Evolutionary conservation across 2,888 invertebrate genomes (phyloP).

Genomic region (Xylophagus ater): DNA sequence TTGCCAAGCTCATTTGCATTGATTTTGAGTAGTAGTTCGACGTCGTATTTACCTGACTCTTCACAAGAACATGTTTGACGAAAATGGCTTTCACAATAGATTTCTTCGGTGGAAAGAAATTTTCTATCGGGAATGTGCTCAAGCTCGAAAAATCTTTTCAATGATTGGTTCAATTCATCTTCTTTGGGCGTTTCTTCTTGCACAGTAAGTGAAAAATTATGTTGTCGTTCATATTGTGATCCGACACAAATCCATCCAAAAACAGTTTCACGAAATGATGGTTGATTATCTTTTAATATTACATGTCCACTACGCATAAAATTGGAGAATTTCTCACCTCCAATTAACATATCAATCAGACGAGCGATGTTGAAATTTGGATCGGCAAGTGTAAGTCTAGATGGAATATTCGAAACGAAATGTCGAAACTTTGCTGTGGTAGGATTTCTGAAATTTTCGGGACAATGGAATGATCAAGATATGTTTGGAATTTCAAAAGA

Average conservation of each 20-base stretch:
- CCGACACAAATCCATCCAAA: conserved; percentile 2
- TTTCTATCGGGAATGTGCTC: background rate
- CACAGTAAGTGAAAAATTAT: background rate
- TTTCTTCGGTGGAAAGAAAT: conserved; percentile 1
- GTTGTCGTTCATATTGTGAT: background rate
- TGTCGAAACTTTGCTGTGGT: background rate
- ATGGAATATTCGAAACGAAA: background rate
- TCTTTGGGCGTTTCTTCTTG: background rate
- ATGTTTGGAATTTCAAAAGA: background rate
- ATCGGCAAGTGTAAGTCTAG: background rate
- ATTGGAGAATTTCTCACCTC: background rate
- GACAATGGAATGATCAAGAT: background rate
- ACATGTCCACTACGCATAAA: background rate
- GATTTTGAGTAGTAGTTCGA: background rate
- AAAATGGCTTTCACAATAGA: background rate
- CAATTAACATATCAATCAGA: background rate
- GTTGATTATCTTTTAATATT: background rate
- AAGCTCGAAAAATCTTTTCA: background rate
- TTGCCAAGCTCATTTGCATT: background rate
- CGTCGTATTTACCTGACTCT: background rate
- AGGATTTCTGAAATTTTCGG: background rate
- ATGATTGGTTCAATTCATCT: background rate
- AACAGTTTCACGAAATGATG: background rate
- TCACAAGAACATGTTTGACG: background rate
- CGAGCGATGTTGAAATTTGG: background rate